Conservation (phyloP, 2,888 invertebrate species). For the Aromia moschata region DNA sequence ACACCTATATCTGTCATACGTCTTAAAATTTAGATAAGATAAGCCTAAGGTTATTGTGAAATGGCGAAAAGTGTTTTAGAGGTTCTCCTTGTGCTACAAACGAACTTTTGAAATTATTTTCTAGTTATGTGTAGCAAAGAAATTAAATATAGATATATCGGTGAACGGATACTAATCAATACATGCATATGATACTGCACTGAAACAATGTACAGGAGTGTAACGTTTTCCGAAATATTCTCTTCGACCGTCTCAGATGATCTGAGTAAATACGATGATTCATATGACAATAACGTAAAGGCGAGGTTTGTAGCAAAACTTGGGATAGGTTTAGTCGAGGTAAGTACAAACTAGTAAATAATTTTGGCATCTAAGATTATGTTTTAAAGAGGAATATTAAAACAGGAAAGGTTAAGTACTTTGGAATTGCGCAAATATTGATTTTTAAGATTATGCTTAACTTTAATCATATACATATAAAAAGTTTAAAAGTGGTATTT, state of each 20-base stretch:
- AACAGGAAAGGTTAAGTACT: background rate
- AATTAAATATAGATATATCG: background rate
- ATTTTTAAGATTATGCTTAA: background rate
- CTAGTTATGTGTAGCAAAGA: conserved; percentile 11
- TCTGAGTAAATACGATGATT: conserved; percentile 14
- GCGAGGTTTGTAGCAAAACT: conserved; percentile 38
- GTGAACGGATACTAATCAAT: background rate
- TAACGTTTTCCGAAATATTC: conserved; percentile 19
- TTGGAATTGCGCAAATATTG: background rate
- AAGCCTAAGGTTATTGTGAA: conserved; percentile 18
- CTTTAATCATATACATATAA: background rate
- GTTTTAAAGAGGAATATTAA: background rate
- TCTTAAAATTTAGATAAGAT: conserved; percentile 17
- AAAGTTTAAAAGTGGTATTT: background rate
- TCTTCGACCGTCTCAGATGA: conserved; percentile 35
- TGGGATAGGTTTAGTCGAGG: conserved; percentile 43
- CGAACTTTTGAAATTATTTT: conserved; percentile 14
- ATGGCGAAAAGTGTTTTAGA: conserved; percentile 14
- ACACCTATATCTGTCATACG: conserved; percentile 8
- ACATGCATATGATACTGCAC: background rate
- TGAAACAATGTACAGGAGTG: conserved; percentile 14
- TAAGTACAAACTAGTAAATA: conserved; percentile 29
- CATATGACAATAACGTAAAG: conserved; percentile 21
- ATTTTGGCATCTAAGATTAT: background rate
- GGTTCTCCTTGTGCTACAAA: background rate